phyloP scores from a whole-genome alignment of 2,888 invertebrate species.

The Antitype chi region DNA sequence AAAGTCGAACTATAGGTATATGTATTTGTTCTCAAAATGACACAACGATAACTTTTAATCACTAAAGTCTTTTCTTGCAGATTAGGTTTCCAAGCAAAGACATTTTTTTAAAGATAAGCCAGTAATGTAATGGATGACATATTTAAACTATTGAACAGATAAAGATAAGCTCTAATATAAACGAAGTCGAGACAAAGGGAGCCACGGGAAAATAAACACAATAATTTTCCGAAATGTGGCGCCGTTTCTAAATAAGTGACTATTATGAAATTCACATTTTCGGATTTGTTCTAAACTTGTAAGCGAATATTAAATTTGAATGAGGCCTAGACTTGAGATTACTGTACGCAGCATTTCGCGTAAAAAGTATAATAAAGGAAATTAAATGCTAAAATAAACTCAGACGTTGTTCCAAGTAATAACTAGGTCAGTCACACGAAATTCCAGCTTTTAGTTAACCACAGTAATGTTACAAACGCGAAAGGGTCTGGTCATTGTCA shows the following conservation, averaged over 20 bases:
- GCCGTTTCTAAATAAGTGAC: conserved; percentile 43
- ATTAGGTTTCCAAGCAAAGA: conserved; percentile 11
- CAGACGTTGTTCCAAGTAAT: conserved; percentile 1
- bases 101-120: conserved; percentile 20
- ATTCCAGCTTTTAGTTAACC: not conserved
- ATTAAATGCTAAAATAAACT: conserved; percentile 39
- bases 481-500: not conserved
- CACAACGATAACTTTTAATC: not conserved
- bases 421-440: conserved; percentile 7
- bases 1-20: too few relatives aligned
- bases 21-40: not conserved
- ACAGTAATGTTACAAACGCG: not conserved
- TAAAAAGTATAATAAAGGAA: conserved; percentile 46
- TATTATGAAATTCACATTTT: conserved; percentile 36
- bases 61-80: not conserved
- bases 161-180: conserved; percentile 33
- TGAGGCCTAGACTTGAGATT: conserved; percentile 31
- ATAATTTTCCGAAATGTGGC: conserved; percentile 26
- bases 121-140: conserved; percentile 7
- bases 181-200: conserved; percentile 25
- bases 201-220: conserved; percentile 38
- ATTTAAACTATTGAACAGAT: conserved; percentile 33
- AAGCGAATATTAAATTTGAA: conserved; percentile 30
- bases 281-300: conserved; percentile 1
- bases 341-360: conserved; percentile 24